phyloP scores from a whole-genome alignment of 1,140 invertebrate genomes.

The Neotoxoptera formosana region DNA sequence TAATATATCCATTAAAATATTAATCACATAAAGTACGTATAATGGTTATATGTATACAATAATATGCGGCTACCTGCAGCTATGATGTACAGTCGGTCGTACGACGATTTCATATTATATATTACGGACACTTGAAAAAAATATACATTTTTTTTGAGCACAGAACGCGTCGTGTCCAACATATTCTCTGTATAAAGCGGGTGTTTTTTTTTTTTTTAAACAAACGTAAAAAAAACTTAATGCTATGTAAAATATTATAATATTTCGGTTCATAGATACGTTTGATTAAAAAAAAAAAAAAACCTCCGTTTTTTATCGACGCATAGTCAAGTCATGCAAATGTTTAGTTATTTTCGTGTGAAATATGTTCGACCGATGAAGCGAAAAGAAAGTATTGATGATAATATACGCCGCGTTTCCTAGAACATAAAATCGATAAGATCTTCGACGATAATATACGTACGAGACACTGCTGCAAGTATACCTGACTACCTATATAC shows the following conservation, averaged over 20 bases:
- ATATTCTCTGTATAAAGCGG: background rate
- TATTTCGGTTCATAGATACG: background rate
- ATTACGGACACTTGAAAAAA: background rate
- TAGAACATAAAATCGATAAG: slow-evolving; percentile 8
- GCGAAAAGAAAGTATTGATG: slow-evolving; percentile 19
- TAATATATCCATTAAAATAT: background rate
- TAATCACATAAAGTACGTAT: background rate
- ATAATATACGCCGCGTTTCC: background rate
- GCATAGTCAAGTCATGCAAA: background rate
- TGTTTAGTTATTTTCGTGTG: background rate
- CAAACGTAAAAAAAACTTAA: background rate
- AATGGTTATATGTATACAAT: background rate
- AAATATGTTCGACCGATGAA: background rate
- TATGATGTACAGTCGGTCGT: background rate
- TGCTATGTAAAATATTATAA: background rate
- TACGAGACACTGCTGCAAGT: background rate
- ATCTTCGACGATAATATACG: background rate
- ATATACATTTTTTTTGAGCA: background rate
- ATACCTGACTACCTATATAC: background rate
- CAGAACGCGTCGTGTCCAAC: background rate
- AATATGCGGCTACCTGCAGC: no score
- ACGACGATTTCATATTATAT: background rate
- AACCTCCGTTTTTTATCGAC: background rate
- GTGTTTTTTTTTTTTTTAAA: background rate
- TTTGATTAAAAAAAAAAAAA: background rate